Percentiles rank a stretch among this genome's conserved stretches.
Conservation (phyloP, 2,888 invertebrate genomes). For the Antheraea yamamai region DNA sequence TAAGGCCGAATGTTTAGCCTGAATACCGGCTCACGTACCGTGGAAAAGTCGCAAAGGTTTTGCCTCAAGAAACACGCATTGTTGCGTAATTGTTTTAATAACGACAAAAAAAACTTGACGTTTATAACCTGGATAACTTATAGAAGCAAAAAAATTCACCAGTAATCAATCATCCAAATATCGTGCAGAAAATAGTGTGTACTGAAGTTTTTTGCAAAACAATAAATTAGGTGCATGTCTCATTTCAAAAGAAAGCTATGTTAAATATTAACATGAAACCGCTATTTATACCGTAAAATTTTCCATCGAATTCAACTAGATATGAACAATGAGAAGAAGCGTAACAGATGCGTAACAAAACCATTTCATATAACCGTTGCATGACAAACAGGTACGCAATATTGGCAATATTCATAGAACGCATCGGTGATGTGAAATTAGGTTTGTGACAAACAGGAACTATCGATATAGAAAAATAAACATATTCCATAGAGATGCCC, state of each 20-base stretch:
- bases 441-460: constrained; percentile 35
- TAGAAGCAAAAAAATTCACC: too few relatives aligned
- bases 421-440: constrained; percentile 56
- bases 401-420: constrained; percentile 57
- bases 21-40: constrained; percentile 39
- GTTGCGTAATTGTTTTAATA: constrained; percentile 24
- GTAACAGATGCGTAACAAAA: constrained; percentile 48
- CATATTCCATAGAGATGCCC: background rate
- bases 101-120: background rate
- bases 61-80: constrained; percentile 49
- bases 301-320: constrained; percentile 28
- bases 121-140: too few relatives aligned
- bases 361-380: constrained; percentile 58
- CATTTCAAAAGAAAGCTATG: background rate
- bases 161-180: too few relatives aligned
- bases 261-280: too few relatives aligned
- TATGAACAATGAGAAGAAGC: constrained; percentile 53
- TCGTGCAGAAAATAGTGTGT: too few relatives aligned
- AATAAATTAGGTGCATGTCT: too few relatives aligned
- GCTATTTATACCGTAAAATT: too few relatives aligned
- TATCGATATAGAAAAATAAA: constrained; percentile 42
- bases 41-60: constrained; percentile 70
- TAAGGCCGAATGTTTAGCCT: constrained; percentile 68
- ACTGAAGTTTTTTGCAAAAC: too few relatives aligned
- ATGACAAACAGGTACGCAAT: constrained; percentile 71